These are phyloP conservation scores for Xiphorhynchus erythropygius DNA, from an alignment of 2,797 vertebrate species.

Conservation along the genomic window DNA sequence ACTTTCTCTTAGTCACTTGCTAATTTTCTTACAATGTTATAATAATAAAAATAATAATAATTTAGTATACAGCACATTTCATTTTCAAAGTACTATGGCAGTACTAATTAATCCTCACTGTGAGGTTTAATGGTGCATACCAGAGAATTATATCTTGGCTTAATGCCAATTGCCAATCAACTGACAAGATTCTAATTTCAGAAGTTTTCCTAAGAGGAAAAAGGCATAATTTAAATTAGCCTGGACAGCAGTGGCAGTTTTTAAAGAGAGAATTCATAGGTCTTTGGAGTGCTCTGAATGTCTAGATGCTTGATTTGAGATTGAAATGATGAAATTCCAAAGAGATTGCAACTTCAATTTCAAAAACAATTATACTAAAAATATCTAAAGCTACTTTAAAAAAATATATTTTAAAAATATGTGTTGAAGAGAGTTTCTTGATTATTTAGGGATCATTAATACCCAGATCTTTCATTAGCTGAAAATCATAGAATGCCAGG, in stretches of 20 bases:
- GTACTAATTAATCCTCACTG: slow-evolving; percentile 68
- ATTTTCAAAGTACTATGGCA: slow-evolving; percentile 54
- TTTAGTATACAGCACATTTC: slow-evolving; percentile 63
- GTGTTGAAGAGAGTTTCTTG: not conserved
- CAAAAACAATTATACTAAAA: slow-evolving; percentile 23
- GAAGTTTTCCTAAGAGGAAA: slow-evolving; percentile 50
- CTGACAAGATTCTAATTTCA: slow-evolving; percentile 53
- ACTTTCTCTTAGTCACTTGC: slow-evolving; percentile 11
- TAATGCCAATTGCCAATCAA: slow-evolving; percentile 60
- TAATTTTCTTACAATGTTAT: slow-evolving; percentile 34
- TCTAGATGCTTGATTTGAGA: not conserved
- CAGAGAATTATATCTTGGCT: slow-evolving; percentile 62
- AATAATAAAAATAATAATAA: slow-evolving; percentile 64
- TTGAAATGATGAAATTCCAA: slow-evolving; percentile 6
- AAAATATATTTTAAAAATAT: not conserved
- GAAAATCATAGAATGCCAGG: not conserved
- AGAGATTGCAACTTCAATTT: slow-evolving; percentile 7
- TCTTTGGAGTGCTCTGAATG: slow-evolving; percentile 23
- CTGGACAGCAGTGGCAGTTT: slow-evolving; percentile 15
- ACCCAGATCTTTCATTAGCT: not conserved
- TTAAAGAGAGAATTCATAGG: not conserved
- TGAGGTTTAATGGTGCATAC: slow-evolving; percentile 57
- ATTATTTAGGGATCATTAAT: slow-evolving; percentile 21
- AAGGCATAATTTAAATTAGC: slow-evolving; percentile 50
- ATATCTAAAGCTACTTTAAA: not conserved